A percentile compares a stretch with the other conserved stretches of the same genome.
Evolutionary conservation across 2,888 invertebrate species (phyloP).

Genomic region (Noctua janthe): DNA sequence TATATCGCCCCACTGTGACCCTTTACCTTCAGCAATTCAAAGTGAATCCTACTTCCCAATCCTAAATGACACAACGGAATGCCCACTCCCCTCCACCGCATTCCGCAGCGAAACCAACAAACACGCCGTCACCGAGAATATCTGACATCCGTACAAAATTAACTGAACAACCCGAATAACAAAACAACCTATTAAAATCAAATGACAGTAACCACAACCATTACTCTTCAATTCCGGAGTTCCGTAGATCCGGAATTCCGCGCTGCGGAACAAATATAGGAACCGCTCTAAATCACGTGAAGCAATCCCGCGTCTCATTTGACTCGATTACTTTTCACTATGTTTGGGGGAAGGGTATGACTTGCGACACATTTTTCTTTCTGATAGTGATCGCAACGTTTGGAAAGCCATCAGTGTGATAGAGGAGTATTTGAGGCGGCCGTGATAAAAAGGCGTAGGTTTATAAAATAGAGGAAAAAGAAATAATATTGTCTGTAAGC

Average conservation of each 20-base stretch:
- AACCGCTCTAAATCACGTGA: conserved; percentile 17
- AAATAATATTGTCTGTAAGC: background rate
- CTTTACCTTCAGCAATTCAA: background rate
- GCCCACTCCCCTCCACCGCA: background rate
- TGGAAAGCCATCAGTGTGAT: background rate
- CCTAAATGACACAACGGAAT: background rate
- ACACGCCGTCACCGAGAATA: background rate
- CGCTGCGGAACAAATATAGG: background rate
- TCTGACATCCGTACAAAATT: background rate
- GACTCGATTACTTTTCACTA: conserved; percentile 14
- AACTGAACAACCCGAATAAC: background rate
- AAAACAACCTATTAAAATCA: conserved; percentile 14
- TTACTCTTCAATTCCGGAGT: background rate
- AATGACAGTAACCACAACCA: conserved; percentile 14
- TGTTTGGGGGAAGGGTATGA: conserved; percentile 3
- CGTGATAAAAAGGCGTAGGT: too few species aligned
- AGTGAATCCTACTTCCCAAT: background rate
- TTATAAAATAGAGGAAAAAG: background rate
- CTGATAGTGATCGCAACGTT: background rate
- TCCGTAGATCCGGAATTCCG: conserved; percentile 16
- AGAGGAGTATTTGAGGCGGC: background rate
- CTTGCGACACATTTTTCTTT: background rate
- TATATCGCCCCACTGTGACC: background rate
- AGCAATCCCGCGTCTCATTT: conserved; percentile 26
- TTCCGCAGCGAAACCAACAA: background rate